Percentiles rank a stretch among this genome's conserved stretches.
Conservation (phyloP, 2,797 vertebrate species). For the Ctenopoma kingsleyae region DNA sequence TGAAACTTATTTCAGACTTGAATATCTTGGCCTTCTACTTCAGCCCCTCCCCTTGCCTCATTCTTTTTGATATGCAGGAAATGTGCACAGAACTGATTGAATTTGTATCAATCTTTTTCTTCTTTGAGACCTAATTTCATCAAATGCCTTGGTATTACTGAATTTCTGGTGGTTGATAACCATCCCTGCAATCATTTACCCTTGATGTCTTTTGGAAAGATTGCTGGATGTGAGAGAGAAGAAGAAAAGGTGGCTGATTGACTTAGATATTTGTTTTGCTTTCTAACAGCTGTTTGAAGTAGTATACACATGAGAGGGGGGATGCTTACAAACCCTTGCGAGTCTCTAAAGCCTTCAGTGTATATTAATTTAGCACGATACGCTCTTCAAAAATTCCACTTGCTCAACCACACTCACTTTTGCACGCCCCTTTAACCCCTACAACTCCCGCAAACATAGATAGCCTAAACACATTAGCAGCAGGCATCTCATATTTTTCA, state of each 20-base stretch:
- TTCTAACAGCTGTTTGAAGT: slow-evolving; percentile 69
- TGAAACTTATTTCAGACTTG: slow-evolving; percentile 61
- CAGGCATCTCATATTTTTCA: not conserved
- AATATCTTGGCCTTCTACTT: slow-evolving; percentile 65
- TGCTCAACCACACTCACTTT: not conserved
- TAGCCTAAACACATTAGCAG: not conserved
- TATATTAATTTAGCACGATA: slow-evolving; percentile 36
- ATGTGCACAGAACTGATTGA: slow-evolving; percentile 58
- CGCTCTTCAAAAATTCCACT: slow-evolving; percentile 20
- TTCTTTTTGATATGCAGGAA: slow-evolving; percentile 67
- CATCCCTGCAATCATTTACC: slow-evolving; percentile 46
- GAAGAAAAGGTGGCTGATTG: slow-evolving; percentile 64
- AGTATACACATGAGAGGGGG: slow-evolving; percentile 39
- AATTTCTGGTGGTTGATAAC: slow-evolving; percentile 42
- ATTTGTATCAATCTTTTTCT: slow-evolving; percentile 56
- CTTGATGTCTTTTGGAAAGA: slow-evolving; percentile 50
- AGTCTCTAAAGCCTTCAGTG: slow-evolving; percentile 24
- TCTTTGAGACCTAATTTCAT: slow-evolving; percentile 53
- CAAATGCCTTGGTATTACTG: slow-evolving; percentile 46
- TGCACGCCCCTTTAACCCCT: not conserved
- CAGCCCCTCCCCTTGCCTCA: slow-evolving; percentile 26
- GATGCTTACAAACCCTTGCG: slow-evolving; percentile 31
- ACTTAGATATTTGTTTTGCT: slow-evolving; percentile 59
- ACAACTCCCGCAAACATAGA: not conserved
- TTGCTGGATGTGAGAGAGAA: slow-evolving; percentile 39